Evolutionary conservation across 2,888 invertebrate genomes (phyloP), one percentile per base, ranked within the genome.

Genomic region (Zygaena filipendulae): DNA sequence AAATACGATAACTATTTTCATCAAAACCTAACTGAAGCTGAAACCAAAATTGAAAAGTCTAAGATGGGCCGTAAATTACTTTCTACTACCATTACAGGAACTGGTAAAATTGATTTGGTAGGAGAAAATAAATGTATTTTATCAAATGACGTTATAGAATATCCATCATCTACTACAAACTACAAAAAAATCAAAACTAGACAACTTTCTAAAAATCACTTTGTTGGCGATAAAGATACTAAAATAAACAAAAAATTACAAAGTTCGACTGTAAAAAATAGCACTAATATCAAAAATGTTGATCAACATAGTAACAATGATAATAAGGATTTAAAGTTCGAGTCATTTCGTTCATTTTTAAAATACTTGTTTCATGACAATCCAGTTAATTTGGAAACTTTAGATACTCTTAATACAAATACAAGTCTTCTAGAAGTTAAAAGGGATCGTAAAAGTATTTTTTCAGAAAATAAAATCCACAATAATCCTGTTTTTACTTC

Each of bases 301-400:
- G 16, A 16, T 6, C 16, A 18, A 29, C 21, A 27, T 9, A 23
- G 13, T 10, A 20, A 11, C 2, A 26, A 23, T 6, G 13, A 11
- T 18, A 18, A 28, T 33, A 35, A 22, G 24, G 43, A 42, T 28
- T 39, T 45, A 11, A 44, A 40, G 24, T 35, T 45, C 10, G 48
- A 47, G 27, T 35, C 61, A 6, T 34, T 70, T 11, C 62, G 69
- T 4, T 47, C 55, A 35, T 63, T 69, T 49, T 36, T 69, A 30
- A 47, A 70, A 36, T 61, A 49, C 35, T 42, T 71, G 21, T 64
- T 62, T 43, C 49, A 51, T 11, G 51, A 49, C 27, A 53, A 47
- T 35, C 33, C 34, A 28, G 10, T 10, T 12, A 20, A 18, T 19
- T 8, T 11, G 1, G 12, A 18, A 13, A 27, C 16, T 21, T 25